These are phyloP conservation scores for Tenthredo scrophulariae DNA, from an alignment of 2,888 invertebrate species.

Conservation along the genomic window DNA sequence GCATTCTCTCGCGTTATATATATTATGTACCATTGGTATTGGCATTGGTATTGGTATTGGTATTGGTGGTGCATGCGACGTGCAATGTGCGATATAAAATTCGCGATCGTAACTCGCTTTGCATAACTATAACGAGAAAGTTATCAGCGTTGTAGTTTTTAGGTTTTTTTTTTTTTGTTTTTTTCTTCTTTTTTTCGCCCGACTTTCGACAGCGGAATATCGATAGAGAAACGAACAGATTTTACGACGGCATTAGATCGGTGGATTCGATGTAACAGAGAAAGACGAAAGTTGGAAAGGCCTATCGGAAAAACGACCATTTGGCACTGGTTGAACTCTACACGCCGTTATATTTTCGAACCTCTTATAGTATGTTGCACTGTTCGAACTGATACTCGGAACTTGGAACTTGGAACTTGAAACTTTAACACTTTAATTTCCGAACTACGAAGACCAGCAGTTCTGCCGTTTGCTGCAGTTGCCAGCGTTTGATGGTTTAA, in stretches of 20 bases:
- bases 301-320: background rate
- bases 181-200: background rate
- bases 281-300: background rate
- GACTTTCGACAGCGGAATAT: slow-evolving; percentile 29
- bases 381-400: background rate
- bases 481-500: slow-evolving; percentile 41
- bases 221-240: background rate
- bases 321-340: background rate
- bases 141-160: background rate
- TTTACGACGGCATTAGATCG: background rate
- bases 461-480: background rate
- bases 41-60: background rate
- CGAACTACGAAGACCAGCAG: background rate
- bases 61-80: background rate
- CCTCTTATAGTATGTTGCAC: background rate
- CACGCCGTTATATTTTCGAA: background rate
- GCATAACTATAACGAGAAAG: slow-evolving; percentile 48
- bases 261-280: no score
- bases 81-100: background rate
- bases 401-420: background rate
- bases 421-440: background rate
- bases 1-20: background rate
- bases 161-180: background rate
- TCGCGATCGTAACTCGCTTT: slow-evolving; percentile 27
- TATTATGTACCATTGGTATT: background rate